phyloP scores from a whole-genome alignment of 2,113 vertebrate species.

The Vicugna pacos region DNA sequence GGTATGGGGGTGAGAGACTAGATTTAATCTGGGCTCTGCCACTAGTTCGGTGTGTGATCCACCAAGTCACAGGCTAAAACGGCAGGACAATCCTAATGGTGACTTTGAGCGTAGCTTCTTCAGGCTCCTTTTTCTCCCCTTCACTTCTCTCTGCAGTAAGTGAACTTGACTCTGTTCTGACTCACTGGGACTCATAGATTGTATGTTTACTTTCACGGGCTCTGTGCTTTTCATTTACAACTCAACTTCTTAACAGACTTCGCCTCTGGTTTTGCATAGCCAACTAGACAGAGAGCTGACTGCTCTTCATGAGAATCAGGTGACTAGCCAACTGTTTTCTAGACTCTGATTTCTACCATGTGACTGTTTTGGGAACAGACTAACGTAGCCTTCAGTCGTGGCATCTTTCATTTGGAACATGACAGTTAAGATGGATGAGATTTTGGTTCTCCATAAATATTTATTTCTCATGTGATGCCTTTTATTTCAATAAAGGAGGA shows the following conservation, averaged over 20 bases:
- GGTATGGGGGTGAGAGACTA: neutral
- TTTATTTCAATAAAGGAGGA: conserved; percentile 43
- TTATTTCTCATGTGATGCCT: conserved; percentile 39
- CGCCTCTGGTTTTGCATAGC: neutral
- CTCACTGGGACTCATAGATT: neutral
- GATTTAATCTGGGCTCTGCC: neutral
- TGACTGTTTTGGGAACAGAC: neutral
- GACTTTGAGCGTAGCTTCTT: neutral
- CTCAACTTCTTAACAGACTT: neutral
- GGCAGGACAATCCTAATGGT: neutral
- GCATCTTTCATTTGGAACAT: conserved; percentile 42
- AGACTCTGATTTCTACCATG: neutral
- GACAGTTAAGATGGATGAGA: conserved; percentile 41
- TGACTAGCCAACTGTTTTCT: neutral
- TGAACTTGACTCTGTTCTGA: neutral
- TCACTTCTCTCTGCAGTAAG: neutral
- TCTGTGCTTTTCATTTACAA: neutral
- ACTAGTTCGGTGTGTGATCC: neutral
- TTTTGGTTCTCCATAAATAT: conserved; percentile 61
- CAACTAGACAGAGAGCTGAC: neutral
- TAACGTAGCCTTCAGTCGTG: neutral
- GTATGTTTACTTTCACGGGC: neutral
- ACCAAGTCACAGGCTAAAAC: neutral
- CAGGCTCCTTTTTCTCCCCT: neutral
- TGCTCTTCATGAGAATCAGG: neutral